Base-by-base conservation (phyloP, 2,888 invertebrate species). In the Peribatodes rhomboidaria region DNA sequence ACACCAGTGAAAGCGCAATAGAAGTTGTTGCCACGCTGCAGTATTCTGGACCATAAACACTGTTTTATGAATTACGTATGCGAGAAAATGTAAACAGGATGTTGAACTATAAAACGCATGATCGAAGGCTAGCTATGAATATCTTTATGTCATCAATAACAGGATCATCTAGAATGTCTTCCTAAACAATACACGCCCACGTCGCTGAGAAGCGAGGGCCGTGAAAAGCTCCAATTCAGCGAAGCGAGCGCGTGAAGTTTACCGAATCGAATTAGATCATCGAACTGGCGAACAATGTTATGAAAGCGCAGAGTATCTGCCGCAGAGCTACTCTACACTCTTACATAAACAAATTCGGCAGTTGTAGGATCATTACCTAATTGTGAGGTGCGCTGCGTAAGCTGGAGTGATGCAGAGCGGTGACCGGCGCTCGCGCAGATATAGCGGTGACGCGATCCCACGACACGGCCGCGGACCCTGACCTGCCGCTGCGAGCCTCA, bases 361-460 rank as follows among this genome's bases (percentile, higher is more conserved):
- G 39, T 18, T 27, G 44, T 27, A 41, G 52, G 41, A 49, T 52
- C 33, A 50, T 61, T 56, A 60, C 61, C 61, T 57, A 61, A 61
- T 41, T 41, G 61, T 60, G 59, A 35, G 20, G 57, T 55, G 63
- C 64, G 66, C 44, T 57, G 52, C 49, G 39, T 61, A 53, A 47
- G 49, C 42, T 65, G 49, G 56, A 58, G 46, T 16, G 41, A 16
- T 41, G 41, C 22, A n/a, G 22, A 42, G 56, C 35, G 54, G 50
- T 58, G 64, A 47, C 33, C 52, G 50, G 64, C 44, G 53, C 52
- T 39, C 55, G 49, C 50, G 55, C 70, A 59, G 65, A 76, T 73
- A 73, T 75, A 80, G 76, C 70, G 76, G 67, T 80, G 76, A 80
- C 75, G 61, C 67, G 64, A 46, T 39, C 63, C 55, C 22, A n/a